These are phyloP conservation scores for Oligia fasciuncula DNA, from an alignment of 2,888 invertebrate species.

Conservation along the genomic window DNA sequence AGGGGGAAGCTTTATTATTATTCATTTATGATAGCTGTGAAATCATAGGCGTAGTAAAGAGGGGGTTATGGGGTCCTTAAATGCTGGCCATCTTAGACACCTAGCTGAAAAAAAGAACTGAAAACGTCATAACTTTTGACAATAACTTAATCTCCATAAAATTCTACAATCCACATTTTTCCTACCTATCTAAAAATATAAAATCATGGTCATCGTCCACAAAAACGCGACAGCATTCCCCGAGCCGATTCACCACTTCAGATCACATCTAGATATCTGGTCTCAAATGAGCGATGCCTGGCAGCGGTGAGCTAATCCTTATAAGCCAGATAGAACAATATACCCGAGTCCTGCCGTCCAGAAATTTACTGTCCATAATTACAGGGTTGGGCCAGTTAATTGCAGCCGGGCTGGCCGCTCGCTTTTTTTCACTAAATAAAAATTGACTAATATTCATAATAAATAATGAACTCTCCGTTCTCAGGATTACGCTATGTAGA, in stretches of 20 bases:
- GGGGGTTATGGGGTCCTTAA: not conserved
- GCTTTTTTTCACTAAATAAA: slow-evolving; percentile 90
- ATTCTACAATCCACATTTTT: not conserved
- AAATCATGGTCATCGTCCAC: not conserved
- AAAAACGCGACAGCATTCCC: slow-evolving; percentile 35
- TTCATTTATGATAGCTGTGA: slow-evolving; percentile 58
- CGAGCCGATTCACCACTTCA: slow-evolving; percentile 36
- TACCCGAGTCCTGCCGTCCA: slow-evolving; percentile 90
- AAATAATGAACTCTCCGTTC: slow-evolving; percentile 89
- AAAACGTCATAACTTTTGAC: not conserved
- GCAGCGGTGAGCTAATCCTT: slow-evolving; percentile 82
- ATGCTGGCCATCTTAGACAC: not conserved
- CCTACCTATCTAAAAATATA: not conserved
- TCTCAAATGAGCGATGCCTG: slow-evolving; percentile 66
- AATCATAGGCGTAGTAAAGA: slow-evolving; percentile 36
- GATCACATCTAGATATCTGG: slow-evolving; percentile 65
- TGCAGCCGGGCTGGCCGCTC: slow-evolving; percentile 90
- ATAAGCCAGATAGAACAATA: slow-evolving; percentile 87
- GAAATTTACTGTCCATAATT: slow-evolving; percentile 96
- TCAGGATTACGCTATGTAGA: slow-evolving; percentile 85
- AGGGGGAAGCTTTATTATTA: slow-evolving; percentile 70
- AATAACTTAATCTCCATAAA: not conserved
- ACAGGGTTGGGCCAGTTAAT: slow-evolving; percentile 95
- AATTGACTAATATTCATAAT: slow-evolving; percentile 91
- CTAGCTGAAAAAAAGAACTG: not conserved